Evolutionary conservation across 2,888 invertebrate species (phyloP).

Genomic region (Macropis europaea): DNA sequence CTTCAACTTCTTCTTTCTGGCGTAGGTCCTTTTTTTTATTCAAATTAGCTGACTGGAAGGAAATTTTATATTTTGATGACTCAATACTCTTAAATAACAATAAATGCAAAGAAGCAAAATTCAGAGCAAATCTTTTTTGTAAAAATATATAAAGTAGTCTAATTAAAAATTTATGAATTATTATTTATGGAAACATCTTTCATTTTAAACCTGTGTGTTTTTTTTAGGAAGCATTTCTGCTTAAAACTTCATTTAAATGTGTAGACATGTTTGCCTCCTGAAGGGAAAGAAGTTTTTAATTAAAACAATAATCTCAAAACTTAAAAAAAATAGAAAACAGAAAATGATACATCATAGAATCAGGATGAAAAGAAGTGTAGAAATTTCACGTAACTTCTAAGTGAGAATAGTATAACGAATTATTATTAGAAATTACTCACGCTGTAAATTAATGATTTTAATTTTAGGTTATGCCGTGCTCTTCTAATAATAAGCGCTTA

Average conservation of each 20-base stretch:
- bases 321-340: not conserved
- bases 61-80: conserved; percentile 4
- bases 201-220: conserved; percentile 19
- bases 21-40: conserved; percentile 25
- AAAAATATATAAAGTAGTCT: not conserved
- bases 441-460: conserved; percentile 27
- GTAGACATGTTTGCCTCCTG: conserved; percentile 62
- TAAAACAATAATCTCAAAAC: not conserved
- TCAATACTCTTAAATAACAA: not conserved
- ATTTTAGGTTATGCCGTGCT: conserved; percentile 54
- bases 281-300: not conserved
- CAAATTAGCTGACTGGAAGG: conserved; percentile 44
- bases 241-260: conserved; percentile 45
- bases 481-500: conserved; percentile 55
- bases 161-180: not conserved
- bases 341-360: not conserved
- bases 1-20: conserved; percentile 24
- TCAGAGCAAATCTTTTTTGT: not conserved
- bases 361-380: not conserved
- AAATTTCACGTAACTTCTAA: conserved; percentile 4
- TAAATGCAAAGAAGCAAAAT: not conserved
- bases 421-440: conserved; percentile 64
- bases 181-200: conserved; percentile 47
- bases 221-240: conserved; percentile 11
- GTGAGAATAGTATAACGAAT: not conserved